Evolutionary conservation across 2,888 invertebrate genomes (phyloP).

Genomic region (Lingula anatina): DNA sequence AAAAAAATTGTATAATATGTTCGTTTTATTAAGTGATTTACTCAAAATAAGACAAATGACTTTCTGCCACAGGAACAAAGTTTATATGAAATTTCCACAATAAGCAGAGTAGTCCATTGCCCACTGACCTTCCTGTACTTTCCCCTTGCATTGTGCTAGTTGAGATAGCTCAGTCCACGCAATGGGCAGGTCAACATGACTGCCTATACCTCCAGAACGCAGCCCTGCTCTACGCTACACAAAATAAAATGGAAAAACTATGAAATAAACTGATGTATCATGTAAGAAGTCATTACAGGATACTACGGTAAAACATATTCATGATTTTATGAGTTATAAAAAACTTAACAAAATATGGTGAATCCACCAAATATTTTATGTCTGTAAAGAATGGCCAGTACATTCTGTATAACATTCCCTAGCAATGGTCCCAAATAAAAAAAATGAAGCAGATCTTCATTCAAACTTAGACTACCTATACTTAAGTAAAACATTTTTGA

Average conservation of each 20-base stretch:
- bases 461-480: too few species aligned
- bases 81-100: slow-evolving; percentile 1
- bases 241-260: slow-evolving; percentile 5
- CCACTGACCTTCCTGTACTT: slow-evolving; percentile 44
- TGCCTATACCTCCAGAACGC: slow-evolving; percentile 29
- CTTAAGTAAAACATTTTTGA: too few species aligned
- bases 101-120: not conserved
- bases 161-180: slow-evolving; percentile 52
- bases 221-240: slow-evolving; percentile 47
- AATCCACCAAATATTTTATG: too few species aligned
- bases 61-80: not conserved
- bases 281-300: too few species aligned
- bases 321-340: too few species aligned
- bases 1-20: not conserved
- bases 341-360: too few species aligned
- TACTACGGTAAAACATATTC: too few species aligned
- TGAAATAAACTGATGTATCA: too few species aligned
- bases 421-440: too few species aligned
- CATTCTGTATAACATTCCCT: too few species aligned
- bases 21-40: not conserved
- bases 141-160: slow-evolving; percentile 49
- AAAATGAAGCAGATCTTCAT: too few species aligned
- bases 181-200: slow-evolving; percentile 45
- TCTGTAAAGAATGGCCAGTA: too few species aligned
- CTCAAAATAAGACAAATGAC: not conserved